Evolutionary conservation across 2,888 invertebrate genomes (phyloP).

Genomic region (Actias luna): DNA sequence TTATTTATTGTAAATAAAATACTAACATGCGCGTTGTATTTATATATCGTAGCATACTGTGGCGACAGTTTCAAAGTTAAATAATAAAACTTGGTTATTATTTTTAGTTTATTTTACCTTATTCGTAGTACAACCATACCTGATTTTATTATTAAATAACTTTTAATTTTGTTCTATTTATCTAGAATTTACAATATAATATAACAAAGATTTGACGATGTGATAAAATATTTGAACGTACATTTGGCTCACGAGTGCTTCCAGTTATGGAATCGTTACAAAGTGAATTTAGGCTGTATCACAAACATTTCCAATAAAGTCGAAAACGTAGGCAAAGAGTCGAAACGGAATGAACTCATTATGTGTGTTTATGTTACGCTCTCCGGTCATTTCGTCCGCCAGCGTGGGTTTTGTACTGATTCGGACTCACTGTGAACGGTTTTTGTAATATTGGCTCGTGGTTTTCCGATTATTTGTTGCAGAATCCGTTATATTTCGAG

Average conservation of each 20-base stretch:
- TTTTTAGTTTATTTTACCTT: too few species aligned
- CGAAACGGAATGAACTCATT: constrained; percentile 41
- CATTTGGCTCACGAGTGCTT: neutral
- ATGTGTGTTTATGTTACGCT: constrained; percentile 58
- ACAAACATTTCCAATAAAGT: constrained; percentile 14
- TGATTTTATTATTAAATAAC: too few species aligned
- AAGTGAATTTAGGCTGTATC: neutral
- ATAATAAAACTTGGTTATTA: too few species aligned
- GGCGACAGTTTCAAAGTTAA: too few species aligned
- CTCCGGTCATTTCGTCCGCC: constrained; percentile 45
- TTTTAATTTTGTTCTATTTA: too few species aligned
- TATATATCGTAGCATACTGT: too few species aligned
- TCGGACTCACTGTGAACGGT: constrained; percentile 55
- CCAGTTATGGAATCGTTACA: neutral
- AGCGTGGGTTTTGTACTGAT: constrained; percentile 55
- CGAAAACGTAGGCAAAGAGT: constrained; percentile 22
- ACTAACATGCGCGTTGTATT: too few species aligned
- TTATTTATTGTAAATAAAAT: too few species aligned
- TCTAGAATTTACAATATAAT: too few species aligned
- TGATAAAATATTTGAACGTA: too few species aligned
- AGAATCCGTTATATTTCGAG: constrained; percentile 61
- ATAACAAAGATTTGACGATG: too few species aligned
- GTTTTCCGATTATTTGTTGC: constrained; percentile 68
- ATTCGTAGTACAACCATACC: too few species aligned
- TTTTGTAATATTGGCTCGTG: constrained; percentile 50